Base-by-base conservation (phyloP, 1,140 invertebrate species). In the Drosophila neocordata region DNA sequence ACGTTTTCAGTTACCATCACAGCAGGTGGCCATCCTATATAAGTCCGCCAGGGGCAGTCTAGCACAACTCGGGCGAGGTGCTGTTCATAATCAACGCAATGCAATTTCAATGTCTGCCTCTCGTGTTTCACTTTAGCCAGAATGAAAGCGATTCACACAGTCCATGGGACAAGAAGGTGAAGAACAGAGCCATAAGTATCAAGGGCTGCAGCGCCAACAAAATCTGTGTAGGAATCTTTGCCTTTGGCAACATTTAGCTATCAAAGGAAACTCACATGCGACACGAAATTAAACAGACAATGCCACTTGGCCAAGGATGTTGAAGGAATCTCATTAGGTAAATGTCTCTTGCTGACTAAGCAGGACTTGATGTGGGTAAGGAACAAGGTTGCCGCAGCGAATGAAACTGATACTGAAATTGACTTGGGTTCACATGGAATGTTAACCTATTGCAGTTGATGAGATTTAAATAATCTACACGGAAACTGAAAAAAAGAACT, bases 61-160 rank as follows among this genome's bases (percentile, higher is more conserved):
- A 24, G 20, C 65, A 20, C 41, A 48, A 27, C 24, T 20, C 44
- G 44, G 73, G 57, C 61, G 65, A 78, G 60, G 79, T 82, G 83
- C 65, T 85, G 78, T 68, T 56, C 73, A 67, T 72, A 88, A 88
- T 88, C 84, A 88, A 83, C 62, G 79, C 84, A 88, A 88, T 88
- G 83, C 83, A 88, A 88, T 88, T 88, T 77, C 84, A 88, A 88
- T 88, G 83, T 88, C 83, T 79, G 76, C 71, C 83, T 75, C 77
- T 87, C 79, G 78, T 72, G 71, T 82, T 87, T 79, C 82, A 70
- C 78, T 72, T 63, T 56, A 41, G 31, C 37, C 37, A 52, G 27
- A 35, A 34, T 55, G 13, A 56, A 48, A 48, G 20, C 41, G 41
- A 20, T 48, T 48, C 41, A 20, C 41, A 48, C 41, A 48, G 18